These are phyloP conservation scores for Bicyclus anynana DNA, from an alignment of 1,140 invertebrate species.

Conservation along the genomic window DNA sequence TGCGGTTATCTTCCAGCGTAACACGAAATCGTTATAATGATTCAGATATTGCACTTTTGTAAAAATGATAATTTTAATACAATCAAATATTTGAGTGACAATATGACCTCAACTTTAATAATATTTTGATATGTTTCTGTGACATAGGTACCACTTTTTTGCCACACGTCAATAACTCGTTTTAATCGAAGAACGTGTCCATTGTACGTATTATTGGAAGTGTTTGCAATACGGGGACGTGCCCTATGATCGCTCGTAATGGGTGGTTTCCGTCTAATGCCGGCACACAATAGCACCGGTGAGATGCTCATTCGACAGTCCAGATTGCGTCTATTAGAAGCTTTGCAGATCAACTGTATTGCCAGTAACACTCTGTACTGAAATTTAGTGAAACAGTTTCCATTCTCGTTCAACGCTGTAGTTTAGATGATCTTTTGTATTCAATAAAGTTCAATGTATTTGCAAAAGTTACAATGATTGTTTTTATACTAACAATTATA, in stretches of 20 bases:
- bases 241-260: conserved; percentile 32
- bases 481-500: too few relatives aligned
- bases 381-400: background rate
- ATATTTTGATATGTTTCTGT: too few relatives aligned
- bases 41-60: too few relatives aligned
- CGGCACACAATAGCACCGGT: conserved; percentile 36
- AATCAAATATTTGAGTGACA: too few relatives aligned
- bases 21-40: too few relatives aligned
- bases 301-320: conserved; percentile 34
- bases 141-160: too few relatives aligned
- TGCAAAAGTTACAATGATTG: too few relatives aligned
- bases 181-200: conserved; percentile 8
- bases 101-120: too few relatives aligned
- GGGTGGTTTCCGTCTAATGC: conserved; percentile 43
- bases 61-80: too few relatives aligned
- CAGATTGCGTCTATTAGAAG: conserved; percentile 25
- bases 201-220: conserved; percentile 18
- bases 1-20: too few relatives aligned
- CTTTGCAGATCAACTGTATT: conserved; percentile 13
- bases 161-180: background rate
- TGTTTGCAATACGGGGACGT: conserved; percentile 25
- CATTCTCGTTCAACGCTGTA: background rate
- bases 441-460: background rate
- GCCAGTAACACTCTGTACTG: background rate
- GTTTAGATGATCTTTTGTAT: background rate